phyloP scores from a whole-genome alignment of 2,113 vertebrate genomes.

The Rhizomys pruinosus region DNA sequence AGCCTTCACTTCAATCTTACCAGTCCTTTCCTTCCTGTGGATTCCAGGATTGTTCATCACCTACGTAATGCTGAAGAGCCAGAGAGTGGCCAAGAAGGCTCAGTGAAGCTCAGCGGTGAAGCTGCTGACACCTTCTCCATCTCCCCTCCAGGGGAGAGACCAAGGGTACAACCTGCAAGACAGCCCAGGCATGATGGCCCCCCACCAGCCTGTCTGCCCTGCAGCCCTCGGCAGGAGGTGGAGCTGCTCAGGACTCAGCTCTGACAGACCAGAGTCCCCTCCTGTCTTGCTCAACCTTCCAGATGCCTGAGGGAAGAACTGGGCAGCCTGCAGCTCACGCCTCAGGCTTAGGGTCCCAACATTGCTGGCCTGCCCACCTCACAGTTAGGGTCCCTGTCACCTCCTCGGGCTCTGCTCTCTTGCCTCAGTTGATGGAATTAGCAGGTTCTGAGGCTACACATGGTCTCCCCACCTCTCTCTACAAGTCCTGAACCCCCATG shows the following conservation, averaged over 20 bases:
- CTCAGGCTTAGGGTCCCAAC: neutral
- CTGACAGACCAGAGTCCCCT: neutral
- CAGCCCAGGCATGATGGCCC: neutral
- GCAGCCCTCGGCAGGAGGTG: neutral
- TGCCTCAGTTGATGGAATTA: neutral
- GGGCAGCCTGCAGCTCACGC: neutral
- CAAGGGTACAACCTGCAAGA: neutral
- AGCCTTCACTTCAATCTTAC: neutral
- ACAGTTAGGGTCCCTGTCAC: neutral
- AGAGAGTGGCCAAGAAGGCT: constrained; percentile 89
- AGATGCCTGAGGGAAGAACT: neutral
- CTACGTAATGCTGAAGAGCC: constrained; percentile 91
- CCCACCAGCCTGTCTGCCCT: neutral
- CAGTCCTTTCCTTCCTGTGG: neutral
- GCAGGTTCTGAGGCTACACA: neutral
- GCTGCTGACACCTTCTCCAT: neutral
- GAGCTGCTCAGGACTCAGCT: neutral
- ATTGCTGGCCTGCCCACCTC: neutral
- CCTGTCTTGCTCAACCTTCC: neutral
- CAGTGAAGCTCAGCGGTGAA: constrained; percentile 83
- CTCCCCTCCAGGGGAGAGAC: neutral
- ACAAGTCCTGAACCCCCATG: neutral
- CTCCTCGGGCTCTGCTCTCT: neutral
- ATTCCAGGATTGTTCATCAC: constrained; percentile 91
- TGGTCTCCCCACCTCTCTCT: neutral